A percentile compares a stretch with the other conserved stretches of the same genome.
Conservation (phyloP, 1,140 invertebrate genomes). For the Zeugodacus cucurbitae region DNA sequence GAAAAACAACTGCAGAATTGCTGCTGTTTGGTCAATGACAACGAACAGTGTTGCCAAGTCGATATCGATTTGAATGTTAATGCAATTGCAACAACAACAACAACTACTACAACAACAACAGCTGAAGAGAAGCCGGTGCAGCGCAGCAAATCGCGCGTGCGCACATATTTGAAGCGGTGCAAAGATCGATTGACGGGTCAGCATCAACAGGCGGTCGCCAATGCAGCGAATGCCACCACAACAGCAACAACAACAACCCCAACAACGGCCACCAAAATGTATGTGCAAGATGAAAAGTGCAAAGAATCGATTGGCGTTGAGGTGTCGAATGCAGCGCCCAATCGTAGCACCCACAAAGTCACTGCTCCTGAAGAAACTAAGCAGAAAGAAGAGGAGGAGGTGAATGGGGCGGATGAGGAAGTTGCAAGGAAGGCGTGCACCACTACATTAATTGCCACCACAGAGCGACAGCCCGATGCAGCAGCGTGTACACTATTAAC, state of each 20-base stretch:
- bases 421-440: background rate
- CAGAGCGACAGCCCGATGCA: background rate
- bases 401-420: background rate
- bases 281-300: conserved; percentile 11
- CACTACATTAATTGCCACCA: background rate
- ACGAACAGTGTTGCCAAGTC: conserved; percentile 62
- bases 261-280: background rate
- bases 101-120: background rate
- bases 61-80: conserved; percentile 8
- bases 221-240: background rate
- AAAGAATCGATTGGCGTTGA: background rate
- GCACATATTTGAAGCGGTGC: conserved; percentile 68
- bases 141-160: conserved; percentile 68
- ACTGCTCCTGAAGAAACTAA: background rate
- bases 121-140: conserved; percentile 48
- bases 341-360: background rate
- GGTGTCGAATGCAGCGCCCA: background rate
- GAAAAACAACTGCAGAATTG: conserved; percentile 39
- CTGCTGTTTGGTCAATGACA: conserved; percentile 50
- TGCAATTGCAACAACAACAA: conserved; percentile 40
- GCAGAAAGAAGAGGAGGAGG: background rate
- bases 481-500: background rate
- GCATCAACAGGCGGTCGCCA: conserved; percentile 38
- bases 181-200: conserved; percentile 66
- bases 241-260: background rate